Percentiles rank a stretch among this genome's conserved stretches.
These are phyloP conservation scores for Hippoglossus hippoglossus DNA, from an alignment of 2,797 vertebrate genomes.

Conservation along the genomic window DNA sequence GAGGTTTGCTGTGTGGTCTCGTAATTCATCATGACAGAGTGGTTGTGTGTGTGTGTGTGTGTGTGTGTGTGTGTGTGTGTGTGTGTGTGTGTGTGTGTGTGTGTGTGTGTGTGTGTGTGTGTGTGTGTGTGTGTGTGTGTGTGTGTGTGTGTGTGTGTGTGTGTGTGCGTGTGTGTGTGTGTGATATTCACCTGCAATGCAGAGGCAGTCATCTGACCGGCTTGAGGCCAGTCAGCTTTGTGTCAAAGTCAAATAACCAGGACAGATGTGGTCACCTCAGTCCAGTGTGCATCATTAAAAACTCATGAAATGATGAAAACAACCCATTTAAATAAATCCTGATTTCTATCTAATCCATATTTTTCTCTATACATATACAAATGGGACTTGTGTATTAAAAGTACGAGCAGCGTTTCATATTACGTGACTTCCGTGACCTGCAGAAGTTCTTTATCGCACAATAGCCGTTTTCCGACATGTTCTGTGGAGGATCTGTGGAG, in stretches of 20 bases:
- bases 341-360: background rate
- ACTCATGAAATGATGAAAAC: background rate
- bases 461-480: too few relatives aligned
- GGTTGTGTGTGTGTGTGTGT: constrained; percentile 6
- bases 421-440: too few relatives aligned
- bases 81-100: constrained; percentile 2
- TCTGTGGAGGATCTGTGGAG: too few relatives aligned
- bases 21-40: constrained; percentile 28
- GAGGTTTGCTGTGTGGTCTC: constrained; percentile 31
- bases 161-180: background rate
- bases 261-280: constrained; percentile 36
- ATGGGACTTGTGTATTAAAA: too few relatives aligned
- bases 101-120: background rate
- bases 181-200: constrained; percentile 63
- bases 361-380: too few relatives aligned
- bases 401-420: too few relatives aligned
- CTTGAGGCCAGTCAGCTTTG: constrained; percentile 41
- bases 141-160: background rate
- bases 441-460: too few relatives aligned
- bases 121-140: constrained; percentile 2
- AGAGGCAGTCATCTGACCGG: constrained; percentile 60
- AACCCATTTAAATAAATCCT: background rate
- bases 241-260: constrained; percentile 62
- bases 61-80: constrained; percentile 1
- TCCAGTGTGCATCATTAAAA: background rate